Conservation (phyloP, 2,888 invertebrate genomes). For the Nemotelus pantherinus region DNA sequence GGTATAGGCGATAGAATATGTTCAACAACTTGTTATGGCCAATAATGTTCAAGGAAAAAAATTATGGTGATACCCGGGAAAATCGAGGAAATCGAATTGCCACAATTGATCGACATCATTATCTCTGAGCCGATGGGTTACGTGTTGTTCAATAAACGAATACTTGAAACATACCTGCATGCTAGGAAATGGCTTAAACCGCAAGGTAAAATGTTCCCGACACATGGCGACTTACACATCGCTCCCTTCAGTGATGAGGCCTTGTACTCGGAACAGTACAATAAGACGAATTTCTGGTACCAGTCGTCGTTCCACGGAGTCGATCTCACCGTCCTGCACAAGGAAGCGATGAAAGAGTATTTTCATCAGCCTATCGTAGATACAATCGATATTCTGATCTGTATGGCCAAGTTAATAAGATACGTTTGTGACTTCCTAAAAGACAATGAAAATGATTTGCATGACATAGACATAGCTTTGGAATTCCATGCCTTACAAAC, state of each 20-base stretch:
- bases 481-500: slow-evolving; percentile 92
- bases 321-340: slow-evolving; percentile 89
- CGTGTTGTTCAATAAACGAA: slow-evolving; percentile 98
- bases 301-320: slow-evolving; percentile 98
- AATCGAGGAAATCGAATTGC: slow-evolving; percentile 96
- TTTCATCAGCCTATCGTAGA: slow-evolving; percentile 98
- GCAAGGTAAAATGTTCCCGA: slow-evolving; percentile 96
- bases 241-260: slow-evolving; percentile 98
- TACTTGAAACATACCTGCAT: slow-evolving; percentile 98
- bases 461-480: slow-evolving; percentile 94
- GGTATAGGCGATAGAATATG: slow-evolving; percentile 99
- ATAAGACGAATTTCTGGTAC: slow-evolving; percentile 99
- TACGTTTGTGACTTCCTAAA: slow-evolving; percentile 94
- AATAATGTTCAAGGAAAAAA: slow-evolving; percentile 88
- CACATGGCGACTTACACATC: slow-evolving; percentile 94
- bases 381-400: slow-evolving; percentile 97
- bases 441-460: slow-evolving; percentile 92
- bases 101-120: slow-evolving; percentile 95
- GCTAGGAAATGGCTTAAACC: slow-evolving; percentile 97
- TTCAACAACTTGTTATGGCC: slow-evolving; percentile 87
- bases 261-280: slow-evolving; percentile 96
- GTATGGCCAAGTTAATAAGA: slow-evolving; percentile 92
- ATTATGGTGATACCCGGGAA: slow-evolving; percentile 96
- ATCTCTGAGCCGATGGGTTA: slow-evolving; percentile 99
- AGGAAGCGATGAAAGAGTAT: slow-evolving; percentile 95